Evolutionary conservation across 2,888 invertebrate genomes (phyloP).

Genomic region (Sinhomidia bicolor): DNA sequence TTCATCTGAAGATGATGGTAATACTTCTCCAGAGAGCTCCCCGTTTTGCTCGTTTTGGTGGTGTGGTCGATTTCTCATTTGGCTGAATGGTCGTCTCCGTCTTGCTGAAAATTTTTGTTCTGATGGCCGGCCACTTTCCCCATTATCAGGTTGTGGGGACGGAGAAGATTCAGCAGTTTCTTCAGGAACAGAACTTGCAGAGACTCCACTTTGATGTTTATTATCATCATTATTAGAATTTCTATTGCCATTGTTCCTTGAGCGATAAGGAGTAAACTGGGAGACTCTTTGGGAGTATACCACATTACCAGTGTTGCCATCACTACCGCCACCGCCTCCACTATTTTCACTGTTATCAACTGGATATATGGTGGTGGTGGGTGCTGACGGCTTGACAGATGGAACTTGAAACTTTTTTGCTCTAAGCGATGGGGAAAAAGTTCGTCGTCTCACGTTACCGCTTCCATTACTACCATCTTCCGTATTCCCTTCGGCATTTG

Average conservation of each 20-base stretch:
- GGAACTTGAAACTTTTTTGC: not conserved
- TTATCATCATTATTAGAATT: conserved; percentile 1
- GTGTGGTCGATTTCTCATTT: conserved; percentile 49
- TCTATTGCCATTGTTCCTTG: conserved; percentile 12
- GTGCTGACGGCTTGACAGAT: not conserved
- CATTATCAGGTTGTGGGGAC: not conserved
- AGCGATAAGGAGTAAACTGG: not conserved
- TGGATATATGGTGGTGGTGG: not conserved
- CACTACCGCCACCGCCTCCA: not conserved
- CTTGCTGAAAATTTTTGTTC: conserved; percentile 7
- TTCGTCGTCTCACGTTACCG: not conserved
- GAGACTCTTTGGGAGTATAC: conserved; percentile 55
- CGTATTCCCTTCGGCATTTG: not conserved
- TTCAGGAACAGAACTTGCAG: not conserved
- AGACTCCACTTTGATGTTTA: not conserved
- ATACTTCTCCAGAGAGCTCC: not conserved
- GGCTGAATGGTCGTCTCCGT: conserved; percentile 39
- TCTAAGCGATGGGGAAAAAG: conserved; percentile 4
- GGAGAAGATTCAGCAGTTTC: not conserved
- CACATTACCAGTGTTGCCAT: not conserved
- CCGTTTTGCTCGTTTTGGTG: conserved; percentile 23
- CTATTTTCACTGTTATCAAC: not conserved
- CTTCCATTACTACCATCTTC: not conserved
- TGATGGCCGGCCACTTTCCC: not conserved
- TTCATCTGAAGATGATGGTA: not conserved